Evolutionary conservation across 2,797 vertebrate species (phyloP), one percentile per base, ranked within the genome.

Genomic region (Peromyscus attwateri): DNA sequence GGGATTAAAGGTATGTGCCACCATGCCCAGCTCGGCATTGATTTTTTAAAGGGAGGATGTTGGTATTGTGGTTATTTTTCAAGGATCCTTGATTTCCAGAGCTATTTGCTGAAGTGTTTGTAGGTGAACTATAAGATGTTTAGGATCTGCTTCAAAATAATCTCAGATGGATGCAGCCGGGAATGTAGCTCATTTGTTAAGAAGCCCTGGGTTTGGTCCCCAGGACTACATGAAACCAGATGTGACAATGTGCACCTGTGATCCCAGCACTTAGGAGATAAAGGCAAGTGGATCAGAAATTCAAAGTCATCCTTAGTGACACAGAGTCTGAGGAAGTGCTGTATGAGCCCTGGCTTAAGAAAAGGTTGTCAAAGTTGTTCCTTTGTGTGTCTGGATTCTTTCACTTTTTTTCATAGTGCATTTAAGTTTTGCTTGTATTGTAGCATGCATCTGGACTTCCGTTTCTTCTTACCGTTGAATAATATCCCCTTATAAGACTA

Each of bases 41-140:
- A 23, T 19, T 62, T 14, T 89, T 57, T 40, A 82, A 87, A 90
- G 55, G 23, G 23, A 23, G 17, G 76, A n/a, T 46, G 17, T 68
- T 79, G 34, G 37, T 34, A 49, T 27, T 81, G 25, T 62, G 76
- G 37, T 12, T 92, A 21, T 92, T 96, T 90, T 82, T 77, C 64
- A 43, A 87, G 5, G 70, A 83, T 73, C 23, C 77, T 95, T 71
- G 17, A 52, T 40, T 80, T 94, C 87, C 87, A 96, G 71, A 94
- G 46, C 27, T 34, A 7, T 31, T 40, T 87, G 19, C 46, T 79
- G 55, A 80, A 73, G 19, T 52, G 57, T 73, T 80, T 55, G 75
- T 14, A 62, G 57, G 27, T 70, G 34, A 70, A 64, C 4, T 27
- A 25, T 40, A n/a, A 11, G 31, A 79, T n/a, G 4, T 12, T 73